Evolutionary conservation across 2,888 invertebrate genomes (phyloP).

Genomic region (Rhogogaster chlorosoma): DNA sequence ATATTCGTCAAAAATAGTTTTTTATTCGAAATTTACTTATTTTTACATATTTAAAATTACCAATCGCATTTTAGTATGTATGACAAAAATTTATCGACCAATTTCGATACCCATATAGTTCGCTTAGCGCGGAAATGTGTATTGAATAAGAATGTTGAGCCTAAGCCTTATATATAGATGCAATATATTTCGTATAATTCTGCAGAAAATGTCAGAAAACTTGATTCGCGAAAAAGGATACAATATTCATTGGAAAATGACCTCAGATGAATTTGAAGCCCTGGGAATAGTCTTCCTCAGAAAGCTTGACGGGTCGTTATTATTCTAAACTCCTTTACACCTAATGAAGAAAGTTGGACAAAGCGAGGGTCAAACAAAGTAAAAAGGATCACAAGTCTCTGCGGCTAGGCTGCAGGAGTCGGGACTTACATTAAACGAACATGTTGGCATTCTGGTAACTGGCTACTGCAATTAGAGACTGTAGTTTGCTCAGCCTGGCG

Average conservation of each 20-base stretch:
- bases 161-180: too few species aligned
- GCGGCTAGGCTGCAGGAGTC: background rate
- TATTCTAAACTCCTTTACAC: background rate
- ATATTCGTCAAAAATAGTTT: background rate
- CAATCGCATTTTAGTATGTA: background rate
- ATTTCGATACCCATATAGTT: background rate
- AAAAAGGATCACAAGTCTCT: background rate
- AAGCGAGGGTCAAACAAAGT: background rate
- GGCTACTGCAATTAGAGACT: constrained; percentile 8
- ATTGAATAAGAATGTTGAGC: background rate
- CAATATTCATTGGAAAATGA: background rate
- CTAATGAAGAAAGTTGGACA: background rate
- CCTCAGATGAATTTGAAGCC: background rate
- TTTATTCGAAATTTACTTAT: background rate
- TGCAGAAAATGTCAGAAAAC: background rate
- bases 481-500: constrained; percentile 12
- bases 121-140: background rate
- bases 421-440: background rate
- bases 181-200: background rate
- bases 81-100: background rate
- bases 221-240: background rate
- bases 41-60: background rate
- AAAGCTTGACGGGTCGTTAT: background rate
- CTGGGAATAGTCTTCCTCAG: background rate
- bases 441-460: constrained; percentile 4